phyloP scores from a whole-genome alignment of 2,888 invertebrate species.

The Baccha elongata region DNA sequence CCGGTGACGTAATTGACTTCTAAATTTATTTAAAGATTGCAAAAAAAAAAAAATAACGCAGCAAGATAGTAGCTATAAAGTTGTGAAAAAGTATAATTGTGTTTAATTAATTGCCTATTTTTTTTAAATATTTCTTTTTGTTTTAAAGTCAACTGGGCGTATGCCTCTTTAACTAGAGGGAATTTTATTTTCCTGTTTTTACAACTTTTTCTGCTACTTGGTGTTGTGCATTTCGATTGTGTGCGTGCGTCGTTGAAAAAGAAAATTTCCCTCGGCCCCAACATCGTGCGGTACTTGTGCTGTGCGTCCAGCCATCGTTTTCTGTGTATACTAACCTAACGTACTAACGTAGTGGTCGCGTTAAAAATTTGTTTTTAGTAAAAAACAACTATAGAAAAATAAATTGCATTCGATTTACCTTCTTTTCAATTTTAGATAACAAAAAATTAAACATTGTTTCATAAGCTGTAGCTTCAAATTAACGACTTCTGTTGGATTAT shows the following conservation, averaged over 20 bases:
- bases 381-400: background rate
- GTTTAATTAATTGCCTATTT: background rate
- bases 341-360: no score
- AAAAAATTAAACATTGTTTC: slow-evolving; percentile 8
- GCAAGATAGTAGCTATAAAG: background rate
- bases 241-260: slow-evolving; percentile 38
- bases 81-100: background rate
- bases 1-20: background rate
- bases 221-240: slow-evolving; percentile 5
- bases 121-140: background rate
- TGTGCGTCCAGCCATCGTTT: no score
- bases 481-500: slow-evolving; percentile 47
- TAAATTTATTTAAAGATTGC: background rate
- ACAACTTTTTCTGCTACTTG: slow-evolving; percentile 19
- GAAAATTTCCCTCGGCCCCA: slow-evolving; percentile 27
- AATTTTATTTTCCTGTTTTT: slow-evolving; percentile 15
- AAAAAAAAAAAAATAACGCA: background rate
- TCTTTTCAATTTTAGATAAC: background rate
- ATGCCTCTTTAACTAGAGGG: slow-evolving; percentile 57
- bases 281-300: slow-evolving; percentile 41
- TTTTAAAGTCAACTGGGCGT: slow-evolving; percentile 68
- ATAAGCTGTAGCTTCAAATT: slow-evolving; percentile 21
- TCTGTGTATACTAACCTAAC: slow-evolving; percentile 47
- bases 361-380: slow-evolving; percentile 23
- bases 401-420: background rate